Evolutionary conservation across 1,140 invertebrate genomes (phyloP).

Genomic region (Ptiloglossa arizonensis): DNA sequence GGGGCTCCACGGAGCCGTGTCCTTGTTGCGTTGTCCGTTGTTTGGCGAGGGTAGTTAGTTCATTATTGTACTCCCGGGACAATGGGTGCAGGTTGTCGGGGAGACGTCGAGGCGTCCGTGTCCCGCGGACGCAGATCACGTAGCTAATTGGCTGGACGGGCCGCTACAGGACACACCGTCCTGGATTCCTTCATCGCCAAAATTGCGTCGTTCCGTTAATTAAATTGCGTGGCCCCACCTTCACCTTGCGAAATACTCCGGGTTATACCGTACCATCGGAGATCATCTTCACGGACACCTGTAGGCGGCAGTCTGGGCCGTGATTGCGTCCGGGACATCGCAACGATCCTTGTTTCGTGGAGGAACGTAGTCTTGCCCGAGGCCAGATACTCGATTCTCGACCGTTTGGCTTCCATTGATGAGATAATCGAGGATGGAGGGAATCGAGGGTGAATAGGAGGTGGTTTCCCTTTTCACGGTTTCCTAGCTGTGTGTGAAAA

Average conservation of each 20-base stretch:
- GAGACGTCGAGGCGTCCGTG: constrained; percentile 6
- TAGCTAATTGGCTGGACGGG: constrained; percentile 62
- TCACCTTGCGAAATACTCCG: background rate
- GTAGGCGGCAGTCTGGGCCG: too few relatives aligned
- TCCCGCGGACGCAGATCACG: constrained; percentile 64
- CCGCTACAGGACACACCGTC: background rate
- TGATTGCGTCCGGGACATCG: too few relatives aligned
- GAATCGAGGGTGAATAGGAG: too few relatives aligned
- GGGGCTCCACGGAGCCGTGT: background rate
- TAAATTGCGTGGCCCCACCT: constrained; percentile 44
- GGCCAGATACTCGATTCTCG: too few relatives aligned
- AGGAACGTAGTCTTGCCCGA: too few relatives aligned
- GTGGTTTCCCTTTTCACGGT: too few relatives aligned
- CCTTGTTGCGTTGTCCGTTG: constrained; percentile 61
- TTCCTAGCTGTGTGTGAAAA: too few relatives aligned
- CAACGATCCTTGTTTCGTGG: too few relatives aligned
- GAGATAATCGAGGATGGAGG: too few relatives aligned
- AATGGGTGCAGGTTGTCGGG: constrained; percentile 15
- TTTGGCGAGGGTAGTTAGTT: constrained; percentile 69
- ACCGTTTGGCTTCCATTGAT: too few relatives aligned
- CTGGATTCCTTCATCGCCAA: constrained; percentile 36
- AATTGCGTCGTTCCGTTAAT: constrained; percentile 52
- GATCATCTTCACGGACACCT: background rate
- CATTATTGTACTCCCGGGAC: constrained; percentile 72
- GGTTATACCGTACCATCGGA: background rate